phyloP scores from a whole-genome alignment of 1,140 invertebrate species.

The Eriocheir sinensis region DNA sequence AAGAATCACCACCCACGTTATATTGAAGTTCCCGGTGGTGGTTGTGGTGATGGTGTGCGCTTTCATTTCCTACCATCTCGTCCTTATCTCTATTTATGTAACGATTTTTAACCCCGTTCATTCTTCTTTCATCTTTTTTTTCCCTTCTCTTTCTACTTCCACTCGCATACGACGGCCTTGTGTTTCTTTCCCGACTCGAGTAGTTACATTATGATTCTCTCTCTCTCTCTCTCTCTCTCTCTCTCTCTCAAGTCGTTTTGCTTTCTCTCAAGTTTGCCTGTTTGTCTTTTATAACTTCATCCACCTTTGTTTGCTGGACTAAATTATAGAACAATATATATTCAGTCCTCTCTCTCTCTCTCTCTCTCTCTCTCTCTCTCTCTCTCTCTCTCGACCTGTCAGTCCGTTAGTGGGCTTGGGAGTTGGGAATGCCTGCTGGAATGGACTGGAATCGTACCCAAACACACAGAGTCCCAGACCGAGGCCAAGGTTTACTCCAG shows the following conservation, averaged over 20 bases:
- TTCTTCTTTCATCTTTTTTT: neutral
- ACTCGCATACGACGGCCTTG: neutral
- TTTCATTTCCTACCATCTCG: constrained; percentile 11
- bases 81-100: neutral
- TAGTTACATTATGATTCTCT: neutral
- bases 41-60: too few relatives aligned
- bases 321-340: too few relatives aligned
- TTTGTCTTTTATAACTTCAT: neutral
- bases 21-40: too few relatives aligned
- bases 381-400: too few relatives aligned
- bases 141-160: constrained; percentile 6
- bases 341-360: too few relatives aligned
- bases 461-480: too few relatives aligned
- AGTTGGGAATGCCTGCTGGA: too few relatives aligned
- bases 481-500: too few relatives aligned
- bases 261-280: neutral
- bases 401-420: too few relatives aligned
- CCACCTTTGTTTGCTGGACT: neutral
- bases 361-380: too few relatives aligned
- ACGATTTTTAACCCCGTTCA: neutral
- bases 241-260: neutral
- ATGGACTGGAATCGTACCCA: too few relatives aligned
- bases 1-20: too few relatives aligned
- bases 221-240: neutral
- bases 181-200: neutral